Base-by-base conservation (phyloP, 2,113 vertebrate species). In the Stigmatopora argus region DNA sequence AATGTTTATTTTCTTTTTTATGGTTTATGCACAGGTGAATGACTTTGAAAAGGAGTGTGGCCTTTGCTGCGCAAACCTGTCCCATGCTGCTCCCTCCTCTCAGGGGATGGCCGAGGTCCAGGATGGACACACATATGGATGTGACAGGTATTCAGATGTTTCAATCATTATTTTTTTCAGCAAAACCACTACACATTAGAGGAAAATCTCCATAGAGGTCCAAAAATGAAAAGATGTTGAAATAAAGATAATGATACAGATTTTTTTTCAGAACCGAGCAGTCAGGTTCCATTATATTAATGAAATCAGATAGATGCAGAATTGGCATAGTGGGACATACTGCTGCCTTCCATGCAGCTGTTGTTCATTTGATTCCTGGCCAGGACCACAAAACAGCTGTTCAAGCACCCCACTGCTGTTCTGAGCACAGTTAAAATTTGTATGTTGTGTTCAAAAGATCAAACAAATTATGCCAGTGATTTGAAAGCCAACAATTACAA, bases 91-190 rank as follows among this genome's bases (percentile, higher is more conserved):
- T 86, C 83, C 79, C 75, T 87, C 83, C 85, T 89, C 83, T 88
- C 90, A 89, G 90, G 92, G 91, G 87, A 92, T 92, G 92, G 91
- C 92, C 88, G 85, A 88, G 83, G 90, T 92, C 89, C 89, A 90
- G 88, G 88, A 92, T 92, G 92, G 92, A 89, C 88, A 90, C 74
- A 85, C 81, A 81, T 85, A 91, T 59, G 73, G 86, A 84, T 85
- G 80, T 87, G 90, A 89, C 84, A 92, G 91, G 91, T 92, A 77
- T 35, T 38, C 7, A 34, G 0, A 10, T 34, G 21, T 5, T 3
- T 21, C 17, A 38, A 6, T 49, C n/a, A 41, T 41, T 48, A 17
- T 31, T 31, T 31, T 53, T 57, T 19, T 55, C 41, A 21, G 31
- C 45, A 49, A 13, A 53, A 44, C 64, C 5, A 57, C 4, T 17